phyloP scores from a whole-genome alignment of 1,140 invertebrate species.

The Apis cerana region DNA sequence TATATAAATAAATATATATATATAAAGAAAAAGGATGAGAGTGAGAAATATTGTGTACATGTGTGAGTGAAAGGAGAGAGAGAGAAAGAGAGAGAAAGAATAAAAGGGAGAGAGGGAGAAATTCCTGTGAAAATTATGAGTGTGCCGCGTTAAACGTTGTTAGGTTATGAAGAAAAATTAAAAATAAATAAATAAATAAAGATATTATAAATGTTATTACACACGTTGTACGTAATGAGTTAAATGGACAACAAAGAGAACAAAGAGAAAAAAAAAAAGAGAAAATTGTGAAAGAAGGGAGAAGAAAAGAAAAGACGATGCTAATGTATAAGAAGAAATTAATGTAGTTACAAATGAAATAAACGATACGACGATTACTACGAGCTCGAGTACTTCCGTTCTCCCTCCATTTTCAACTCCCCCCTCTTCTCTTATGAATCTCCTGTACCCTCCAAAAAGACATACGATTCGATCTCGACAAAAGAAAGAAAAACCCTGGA shows the following conservation, averaged over 20 bases:
- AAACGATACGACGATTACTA: slow-evolving; percentile 60
- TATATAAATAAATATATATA: background rate
- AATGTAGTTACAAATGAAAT: slow-evolving; percentile 70
- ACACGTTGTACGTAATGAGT: slow-evolving; percentile 77
- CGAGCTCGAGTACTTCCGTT: background rate
- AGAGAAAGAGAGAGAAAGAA: background rate
- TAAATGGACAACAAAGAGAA: slow-evolving; percentile 56
- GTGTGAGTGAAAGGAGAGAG: background rate
- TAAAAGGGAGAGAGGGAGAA: too few relatives aligned
- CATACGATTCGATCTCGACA: too few relatives aligned
- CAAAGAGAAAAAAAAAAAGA: slow-evolving; percentile 16
- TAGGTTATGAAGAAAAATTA: slow-evolving; percentile 68
- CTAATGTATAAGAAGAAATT: slow-evolving; percentile 67
- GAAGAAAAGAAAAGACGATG: slow-evolving; percentile 24
- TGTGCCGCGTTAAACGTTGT: slow-evolving; percentile 78
- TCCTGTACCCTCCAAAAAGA: background rate
- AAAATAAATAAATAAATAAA: slow-evolving; percentile 41
- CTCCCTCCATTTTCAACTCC: too few relatives aligned
- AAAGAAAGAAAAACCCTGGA: too few relatives aligned
- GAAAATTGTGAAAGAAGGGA: slow-evolving; percentile 5
- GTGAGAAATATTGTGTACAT: background rate
- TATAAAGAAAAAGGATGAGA: background rate
- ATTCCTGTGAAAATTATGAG: slow-evolving; percentile 35
- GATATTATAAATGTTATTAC: slow-evolving; percentile 79
- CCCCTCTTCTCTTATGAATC: too few relatives aligned